These are phyloP conservation scores for Drosophila limbata DNA, from an alignment of 2,888 invertebrate species.

Conservation along the genomic window DNA sequence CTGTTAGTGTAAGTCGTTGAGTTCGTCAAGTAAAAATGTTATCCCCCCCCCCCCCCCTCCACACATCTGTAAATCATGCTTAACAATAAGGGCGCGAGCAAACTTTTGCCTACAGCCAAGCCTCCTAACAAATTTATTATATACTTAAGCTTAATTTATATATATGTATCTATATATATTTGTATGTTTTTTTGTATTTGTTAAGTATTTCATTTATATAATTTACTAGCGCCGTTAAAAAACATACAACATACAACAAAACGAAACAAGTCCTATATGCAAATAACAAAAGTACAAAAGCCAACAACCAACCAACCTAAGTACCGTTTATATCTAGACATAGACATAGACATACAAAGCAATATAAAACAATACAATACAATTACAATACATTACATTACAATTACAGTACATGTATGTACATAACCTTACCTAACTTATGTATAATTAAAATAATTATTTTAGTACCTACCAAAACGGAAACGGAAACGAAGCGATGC, in stretches of 20 bases:
- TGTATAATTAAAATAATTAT: slow-evolving; percentile 56
- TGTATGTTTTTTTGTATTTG: slow-evolving; percentile 58
- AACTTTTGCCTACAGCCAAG: slow-evolving; percentile 61
- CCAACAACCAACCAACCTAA: slow-evolving; percentile 81
- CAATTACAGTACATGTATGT: slow-evolving; percentile 4
- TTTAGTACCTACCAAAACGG: slow-evolving; percentile 67
- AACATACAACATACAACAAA: slow-evolving; percentile 42
- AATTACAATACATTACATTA: neutral
- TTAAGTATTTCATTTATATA: slow-evolving; percentile 72
- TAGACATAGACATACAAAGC: slow-evolving; percentile 45
- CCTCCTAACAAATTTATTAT: slow-evolving; percentile 50
- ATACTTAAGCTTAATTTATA: slow-evolving; percentile 48
- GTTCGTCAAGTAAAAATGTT: slow-evolving; percentile 30
- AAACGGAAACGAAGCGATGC: slow-evolving; percentile 38
- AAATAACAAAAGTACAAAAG: slow-evolving; percentile 80
- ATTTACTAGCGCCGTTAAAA: slow-evolving; percentile 59
- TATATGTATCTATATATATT: slow-evolving; percentile 56
- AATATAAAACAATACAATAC: slow-evolving; percentile 9
- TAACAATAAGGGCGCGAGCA: slow-evolving; percentile 47
- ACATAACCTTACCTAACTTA: slow-evolving; percentile 50
- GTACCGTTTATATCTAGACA: slow-evolving; percentile 70
- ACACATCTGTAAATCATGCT: slow-evolving; percentile 43
- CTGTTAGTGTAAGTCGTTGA: slow-evolving; percentile 17
- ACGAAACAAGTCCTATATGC: slow-evolving; percentile 77
- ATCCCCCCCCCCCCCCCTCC: slow-evolving; percentile 3